phyloP scores from a whole-genome alignment of 30 jellyfish, hydroid and myxozoan genomes.

The Hydractinia echinata region DNA sequence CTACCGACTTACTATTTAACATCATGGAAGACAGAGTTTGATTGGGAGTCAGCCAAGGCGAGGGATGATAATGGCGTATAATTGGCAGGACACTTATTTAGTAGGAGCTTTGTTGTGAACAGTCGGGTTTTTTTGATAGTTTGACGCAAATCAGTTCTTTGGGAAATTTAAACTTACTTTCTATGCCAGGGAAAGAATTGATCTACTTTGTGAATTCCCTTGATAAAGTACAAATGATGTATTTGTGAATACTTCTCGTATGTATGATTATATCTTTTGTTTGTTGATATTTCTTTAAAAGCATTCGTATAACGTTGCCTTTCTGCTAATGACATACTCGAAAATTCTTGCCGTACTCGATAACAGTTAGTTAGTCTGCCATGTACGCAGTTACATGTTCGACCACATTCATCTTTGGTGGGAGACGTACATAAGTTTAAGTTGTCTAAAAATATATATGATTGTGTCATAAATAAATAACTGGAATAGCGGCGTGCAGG shows the following conservation, averaged over 20 bases:
- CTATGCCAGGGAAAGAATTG: slow-evolving; percentile 53
- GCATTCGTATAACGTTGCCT: slow-evolving; percentile 11
- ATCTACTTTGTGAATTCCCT: slow-evolving; percentile 24
- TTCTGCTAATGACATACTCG: slow-evolving; percentile 38
- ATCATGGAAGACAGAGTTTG: too few species aligned
- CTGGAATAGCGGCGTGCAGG: too few species aligned
- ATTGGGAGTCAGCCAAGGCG: too few species aligned
- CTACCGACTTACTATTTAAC: too few species aligned
- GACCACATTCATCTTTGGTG: slow-evolving; percentile 28
- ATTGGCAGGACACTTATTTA: not conserved
- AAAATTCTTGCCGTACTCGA: slow-evolving; percentile 43
- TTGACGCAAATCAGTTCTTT: not conserved
- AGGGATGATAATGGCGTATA: not conserved
- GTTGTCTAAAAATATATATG: too few species aligned
- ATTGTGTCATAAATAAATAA: too few species aligned
- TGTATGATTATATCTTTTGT: not conserved
- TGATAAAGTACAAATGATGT: slow-evolving; percentile 2
- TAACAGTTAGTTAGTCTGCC: slow-evolving; percentile 28
- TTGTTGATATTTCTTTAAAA: slow-evolving; percentile 16
- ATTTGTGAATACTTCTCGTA: not conserved
- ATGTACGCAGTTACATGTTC: slow-evolving; percentile 35
- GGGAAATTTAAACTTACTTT: not conserved
- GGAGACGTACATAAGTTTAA: too few species aligned
- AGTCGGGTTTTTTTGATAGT: not conserved
- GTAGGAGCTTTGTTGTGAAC: not conserved